Base-by-base conservation (phyloP, 2,888 invertebrate species). In the Dasypolia templi region DNA sequence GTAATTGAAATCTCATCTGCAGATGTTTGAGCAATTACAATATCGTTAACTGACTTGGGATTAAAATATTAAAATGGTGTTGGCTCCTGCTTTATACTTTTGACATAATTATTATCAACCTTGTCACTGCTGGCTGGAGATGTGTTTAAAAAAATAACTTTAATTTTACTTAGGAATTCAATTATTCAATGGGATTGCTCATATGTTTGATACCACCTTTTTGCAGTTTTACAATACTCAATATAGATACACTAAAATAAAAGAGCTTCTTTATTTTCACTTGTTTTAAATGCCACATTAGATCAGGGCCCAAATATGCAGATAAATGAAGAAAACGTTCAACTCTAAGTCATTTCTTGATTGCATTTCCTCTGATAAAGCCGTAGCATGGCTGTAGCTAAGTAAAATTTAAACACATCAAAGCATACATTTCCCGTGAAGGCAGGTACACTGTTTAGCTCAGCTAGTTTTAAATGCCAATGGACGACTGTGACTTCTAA, bases 1-100 rank as follows among this genome's bases (percentile, higher is more conserved):
- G 89, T 92, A 91, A 93, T 93, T 92, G 91, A 91, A 92, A 93
- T 91, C 88, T 88, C 89, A 89, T 90, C 88, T 88, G 83, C 65
- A 75, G 72, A 83, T 81, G 79, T 87, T 80, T 77, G 63, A 74
- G 70, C 73, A 73, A 84, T 82, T 71, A 80, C 56, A 72, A 81
- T 51, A 56, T 46, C 58, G 56, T 51, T 61, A 80, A 66, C 67
- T 65, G 75, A 72, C 35, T 68, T 39, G 19, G 56, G 32, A 83
- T 83, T 65, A 65, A 74, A 71, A 72, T 66, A 62, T 64, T 35
- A 75, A 70, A 75, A 75, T 68, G 49, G 46, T 32, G 26, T 62
- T 14, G 17, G 14, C 39, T 58, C 35, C 39, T 55, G 26, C 2
- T 55, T 72, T 72, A n/a, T 46, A 42, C 39, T 55, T 32, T 32